A percentile compares a stretch with the other conserved stretches of the same genome.
These are phyloP conservation scores for Colletes latitarsis DNA, from an alignment of 1,140 invertebrate genomes.

Conservation along the genomic window DNA sequence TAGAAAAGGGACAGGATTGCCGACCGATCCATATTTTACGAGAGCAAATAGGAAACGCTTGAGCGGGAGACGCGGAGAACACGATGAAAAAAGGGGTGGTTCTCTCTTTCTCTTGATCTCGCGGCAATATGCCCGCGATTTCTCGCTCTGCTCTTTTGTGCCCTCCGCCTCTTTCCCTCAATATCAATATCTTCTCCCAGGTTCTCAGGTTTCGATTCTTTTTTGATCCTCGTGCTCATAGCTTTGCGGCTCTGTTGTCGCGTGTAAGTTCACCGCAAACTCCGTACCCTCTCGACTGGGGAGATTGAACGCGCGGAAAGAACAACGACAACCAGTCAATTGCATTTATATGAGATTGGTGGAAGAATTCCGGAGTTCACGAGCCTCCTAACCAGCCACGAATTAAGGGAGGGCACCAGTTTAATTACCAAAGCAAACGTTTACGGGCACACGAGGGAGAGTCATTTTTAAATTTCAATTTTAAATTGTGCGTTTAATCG, in stretches of 20 bases:
- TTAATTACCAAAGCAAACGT: no score
- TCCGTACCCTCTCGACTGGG: conserved; percentile 6
- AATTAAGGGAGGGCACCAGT: no score
- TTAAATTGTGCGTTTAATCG: no score
- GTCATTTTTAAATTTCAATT: no score
- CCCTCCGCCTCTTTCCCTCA: not conserved
- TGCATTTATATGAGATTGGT: not conserved
- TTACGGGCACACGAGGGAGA: no score
- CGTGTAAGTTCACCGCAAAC: conserved; percentile 18
- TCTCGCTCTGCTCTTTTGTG: conserved; percentile 8
- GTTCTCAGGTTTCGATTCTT: conserved; percentile 21
- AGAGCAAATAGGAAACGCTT: conserved; percentile 52
- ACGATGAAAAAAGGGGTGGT: not conserved
- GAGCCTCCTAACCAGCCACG: no score
- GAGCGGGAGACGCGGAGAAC: conserved; percentile 17
- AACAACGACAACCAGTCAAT: not conserved
- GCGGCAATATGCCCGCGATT: conserved; percentile 34
- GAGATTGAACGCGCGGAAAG: conserved; percentile 28
- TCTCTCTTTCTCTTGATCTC: conserved; percentile 34
- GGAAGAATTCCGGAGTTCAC: not conserved
- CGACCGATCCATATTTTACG: conserved; percentile 52
- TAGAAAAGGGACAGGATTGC: conserved; percentile 26
- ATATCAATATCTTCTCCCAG: conserved; percentile 38
- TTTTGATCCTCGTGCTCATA: conserved; percentile 19
- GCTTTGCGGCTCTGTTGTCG: not conserved